Evolutionary conservation across 2,113 vertebrate species (phyloP), one percentile per base, ranked within the genome.

Genomic region (Passerina amoena): DNA sequence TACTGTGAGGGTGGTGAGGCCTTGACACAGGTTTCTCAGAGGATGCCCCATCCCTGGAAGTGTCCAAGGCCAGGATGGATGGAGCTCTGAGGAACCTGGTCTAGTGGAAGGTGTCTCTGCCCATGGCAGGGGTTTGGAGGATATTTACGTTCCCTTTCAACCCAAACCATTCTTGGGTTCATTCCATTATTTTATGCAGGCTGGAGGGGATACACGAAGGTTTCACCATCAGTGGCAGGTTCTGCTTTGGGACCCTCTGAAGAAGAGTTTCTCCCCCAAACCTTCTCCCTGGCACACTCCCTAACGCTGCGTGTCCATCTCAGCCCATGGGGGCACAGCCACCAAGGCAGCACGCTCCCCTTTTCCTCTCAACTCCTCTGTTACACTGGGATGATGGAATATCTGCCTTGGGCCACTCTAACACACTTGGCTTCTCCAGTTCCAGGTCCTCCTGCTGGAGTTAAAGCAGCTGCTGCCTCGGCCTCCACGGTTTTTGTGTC

Each of bases 401-500:
- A 10, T 16, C 38, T 88, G 48, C 35, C 31, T 53, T 60, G 48
- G 24, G 14, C 48, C 37, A 1, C 28, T 35, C 31, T 78, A 35
- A 88, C 76, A 16, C 23, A 0, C 45, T 5, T 37, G 66, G 8
- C 6, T 75, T 75, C 87, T 97, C 24, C 86, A 99, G 99, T 99
- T 97, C 99, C 99, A 97, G 99, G 99, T 64, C 99, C 99, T 47
- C 99, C 99, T 0, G 99, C 99, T 2, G 99, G 99, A 15, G 99
- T 99, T 47, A 99, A 99, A 97, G 99, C 99, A 3, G 99, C 99
- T 0, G 99, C 99, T 1, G 98, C 99, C 85, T 99, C 99, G 0
- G 98, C 98, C 93, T 99, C 99, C 12, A 99, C 98, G 3, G 99
- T 99, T 90, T 99, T 99, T 1, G 99, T 99, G 48, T 99, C 99